A percentile compares a stretch with the other conserved stretches of the same genome.
phyloP scores from a whole-genome alignment of 1,140 invertebrate species.

The Dreissena rostriformis region DNA sequence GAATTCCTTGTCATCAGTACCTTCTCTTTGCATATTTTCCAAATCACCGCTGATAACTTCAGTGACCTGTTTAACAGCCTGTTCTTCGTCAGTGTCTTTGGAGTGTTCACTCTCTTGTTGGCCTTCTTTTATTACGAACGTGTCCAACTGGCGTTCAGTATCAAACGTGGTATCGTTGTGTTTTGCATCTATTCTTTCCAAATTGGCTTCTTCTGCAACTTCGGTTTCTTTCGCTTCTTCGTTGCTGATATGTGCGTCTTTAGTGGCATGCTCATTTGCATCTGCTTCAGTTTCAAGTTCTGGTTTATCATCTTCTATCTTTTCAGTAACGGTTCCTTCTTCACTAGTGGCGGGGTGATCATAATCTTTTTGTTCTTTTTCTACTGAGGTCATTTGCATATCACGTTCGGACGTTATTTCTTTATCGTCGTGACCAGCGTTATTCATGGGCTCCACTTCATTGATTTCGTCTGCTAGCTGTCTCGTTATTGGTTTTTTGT shows the following conservation, averaged over 20 bases:
- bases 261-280: neutral
- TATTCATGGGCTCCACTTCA: neutral
- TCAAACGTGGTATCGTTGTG: neutral
- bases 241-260: neutral
- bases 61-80: neutral
- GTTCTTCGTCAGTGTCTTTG: too few species aligned
- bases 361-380: neutral
- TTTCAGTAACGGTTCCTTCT: neutral
- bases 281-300: neutral
- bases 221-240: neutral
- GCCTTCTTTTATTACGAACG: neutral
- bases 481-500: too few species aligned
- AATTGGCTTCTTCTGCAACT: neutral
- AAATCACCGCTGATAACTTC: neutral
- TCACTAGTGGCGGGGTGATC: neutral
- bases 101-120: neutral
- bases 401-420: neutral
- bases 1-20: neutral
- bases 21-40: neutral
- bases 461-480: too few species aligned
- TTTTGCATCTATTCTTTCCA: neutral
- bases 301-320: neutral
- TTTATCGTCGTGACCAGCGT: neutral
- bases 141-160: neutral
- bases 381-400: neutral